phyloP scores from a whole-genome alignment of 2,888 invertebrate species.

The Podotricha telesiphe region DNA sequence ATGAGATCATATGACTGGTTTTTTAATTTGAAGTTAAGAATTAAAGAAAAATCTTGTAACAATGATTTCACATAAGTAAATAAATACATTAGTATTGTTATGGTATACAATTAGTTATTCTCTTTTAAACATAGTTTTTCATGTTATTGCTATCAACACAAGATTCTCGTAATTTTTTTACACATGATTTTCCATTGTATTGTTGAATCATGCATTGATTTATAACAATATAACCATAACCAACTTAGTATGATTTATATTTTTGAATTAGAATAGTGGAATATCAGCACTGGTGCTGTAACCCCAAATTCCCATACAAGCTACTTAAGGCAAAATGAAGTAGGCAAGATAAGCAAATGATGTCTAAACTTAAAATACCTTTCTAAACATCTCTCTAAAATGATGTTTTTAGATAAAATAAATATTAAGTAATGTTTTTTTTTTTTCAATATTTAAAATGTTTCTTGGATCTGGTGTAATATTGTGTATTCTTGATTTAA shows the following conservation, averaged over 20 bases:
- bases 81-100: not conserved
- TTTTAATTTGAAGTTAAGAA: conserved; percentile 17
- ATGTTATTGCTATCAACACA: not conserved
- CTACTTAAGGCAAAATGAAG: too few relatives aligned
- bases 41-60: too few relatives aligned
- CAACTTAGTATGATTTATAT: not conserved
- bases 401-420: too few relatives aligned
- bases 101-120: not conserved
- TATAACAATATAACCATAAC: not conserved
- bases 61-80: not conserved
- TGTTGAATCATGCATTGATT: conserved; percentile 6
- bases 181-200: conserved; percentile 4
- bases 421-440: too few relatives aligned
- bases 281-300: too few relatives aligned
- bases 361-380: too few relatives aligned
- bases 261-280: not conserved
- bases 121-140: not conserved
- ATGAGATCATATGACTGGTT: conserved; percentile 40
- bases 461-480: too few relatives aligned
- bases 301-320: too few relatives aligned
- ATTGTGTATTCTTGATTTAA: too few relatives aligned
- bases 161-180: not conserved
- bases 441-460: too few relatives aligned
- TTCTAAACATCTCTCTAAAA: too few relatives aligned
- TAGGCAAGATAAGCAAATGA: too few relatives aligned